Evolutionary conservation across 2,888 invertebrate species (phyloP), one percentile per base, ranked within the genome.

Genomic region (Leuctra nigra): DNA sequence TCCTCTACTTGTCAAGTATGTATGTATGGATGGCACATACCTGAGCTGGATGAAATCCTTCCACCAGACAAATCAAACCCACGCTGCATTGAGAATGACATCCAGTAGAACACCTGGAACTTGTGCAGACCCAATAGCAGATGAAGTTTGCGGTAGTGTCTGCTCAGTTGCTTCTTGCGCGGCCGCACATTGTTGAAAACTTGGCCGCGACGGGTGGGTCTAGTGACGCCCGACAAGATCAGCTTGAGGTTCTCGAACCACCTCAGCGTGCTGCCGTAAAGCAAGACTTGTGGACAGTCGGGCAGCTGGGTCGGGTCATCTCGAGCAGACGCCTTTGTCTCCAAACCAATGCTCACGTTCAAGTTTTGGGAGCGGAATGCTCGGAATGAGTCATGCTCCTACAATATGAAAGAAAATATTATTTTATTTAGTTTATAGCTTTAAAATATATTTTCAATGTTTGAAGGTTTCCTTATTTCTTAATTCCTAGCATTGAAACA

Each of bases 191-290:
- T 91, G 59, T 83, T 80, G 72, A 98, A 99, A 29, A 95, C 81
- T 1, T 82, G 80, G 0, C 99, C 99, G 64, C 98, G 81, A 9
- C 91, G 82, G 0, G 96, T 97, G 0, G 98, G 97, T 1, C 98
- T 82, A 1, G 98, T 95, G 0, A 97, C 91, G 0, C 89, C 89
- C 0, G 94, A 93, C 33, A 99, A 73, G 61, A 91, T 91, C 59
- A 96, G 78, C 73, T 96, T 95, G 25, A 99, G 77, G 68, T 93
- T 95, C 71, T 97, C 96, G 70, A 97, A 91, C 92, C 97, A 97
- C 63, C 85, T 80, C 24, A 97, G 75, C 0, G 97, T 97, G 66
- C 94, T 95, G 52, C 96, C 95, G 68, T 94, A 97, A 0, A 96
- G 77, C 2, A 93, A 77, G 2, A 91, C 78, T 57, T 87, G 82